Percentiles rank a stretch among this genome's conserved stretches.
phyloP scores from a whole-genome alignment of 2,888 invertebrate species.

The Philaethria dido region DNA sequence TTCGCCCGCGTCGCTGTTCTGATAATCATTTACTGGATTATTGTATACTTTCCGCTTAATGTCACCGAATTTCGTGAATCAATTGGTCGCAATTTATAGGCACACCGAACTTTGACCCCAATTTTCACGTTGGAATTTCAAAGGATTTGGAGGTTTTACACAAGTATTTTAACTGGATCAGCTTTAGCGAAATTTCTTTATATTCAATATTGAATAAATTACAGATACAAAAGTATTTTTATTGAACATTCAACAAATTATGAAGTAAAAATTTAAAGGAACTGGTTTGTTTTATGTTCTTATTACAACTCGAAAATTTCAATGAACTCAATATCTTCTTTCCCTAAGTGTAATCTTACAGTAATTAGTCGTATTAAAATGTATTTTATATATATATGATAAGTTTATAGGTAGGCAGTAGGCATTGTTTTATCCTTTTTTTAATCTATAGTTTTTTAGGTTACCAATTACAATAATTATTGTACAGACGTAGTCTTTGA shows the following conservation, averaged over 20 bases:
- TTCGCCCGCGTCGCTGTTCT: conserved; percentile 60
- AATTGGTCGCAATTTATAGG: conserved; percentile 58
- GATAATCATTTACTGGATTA: conserved; percentile 81
- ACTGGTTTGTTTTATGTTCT: no score
- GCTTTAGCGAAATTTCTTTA: conserved; percentile 39
- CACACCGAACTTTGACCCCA: conserved; percentile 51
- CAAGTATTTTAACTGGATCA: conserved; percentile 44
- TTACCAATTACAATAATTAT: no score
- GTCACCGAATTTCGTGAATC: conserved; percentile 69
- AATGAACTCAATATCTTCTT: no score
- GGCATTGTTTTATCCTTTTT: no score
- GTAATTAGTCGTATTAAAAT: no score
- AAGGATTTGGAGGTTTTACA: conserved; percentile 50
- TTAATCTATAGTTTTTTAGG: no score
- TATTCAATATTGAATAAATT: conserved; percentile 31
- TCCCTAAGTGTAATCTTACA: no score
- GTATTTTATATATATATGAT: no score
- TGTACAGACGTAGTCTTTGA: no score
- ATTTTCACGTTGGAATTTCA: conserved; percentile 57
- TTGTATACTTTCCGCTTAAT: conserved; percentile 78
- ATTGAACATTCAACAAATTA: not conserved
- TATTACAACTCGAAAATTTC: not conserved
- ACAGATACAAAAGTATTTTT: not conserved
- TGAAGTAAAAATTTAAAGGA: not conserved
- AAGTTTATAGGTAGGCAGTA: no score